Percentiles rank a stretch among this genome's conserved stretches.
Evolutionary conservation across 2,797 vertebrate species (phyloP).

Genomic region (Saxicola maurus): DNA sequence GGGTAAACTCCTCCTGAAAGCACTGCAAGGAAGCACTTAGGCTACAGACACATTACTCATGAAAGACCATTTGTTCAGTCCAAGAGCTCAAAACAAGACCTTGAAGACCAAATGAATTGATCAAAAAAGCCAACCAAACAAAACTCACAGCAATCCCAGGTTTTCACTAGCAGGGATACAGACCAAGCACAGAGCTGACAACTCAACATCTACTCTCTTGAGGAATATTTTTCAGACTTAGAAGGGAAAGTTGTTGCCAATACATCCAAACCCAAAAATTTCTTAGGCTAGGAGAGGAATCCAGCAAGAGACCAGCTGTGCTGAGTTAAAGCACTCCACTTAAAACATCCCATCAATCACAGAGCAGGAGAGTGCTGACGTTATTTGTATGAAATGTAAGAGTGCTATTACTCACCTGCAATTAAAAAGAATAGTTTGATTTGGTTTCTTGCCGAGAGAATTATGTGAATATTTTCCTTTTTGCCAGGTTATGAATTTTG

Average conservation of each 20-base stretch:
- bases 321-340: constrained; percentile 59
- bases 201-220: constrained; percentile 1
- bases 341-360: constrained; percentile 59
- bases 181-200: background rate
- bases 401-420: constrained; percentile 67
- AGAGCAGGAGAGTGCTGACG: constrained; percentile 51
- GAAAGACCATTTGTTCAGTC: background rate
- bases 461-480: constrained; percentile 59
- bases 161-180: background rate
- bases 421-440: constrained; percentile 69
- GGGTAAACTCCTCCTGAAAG: background rate
- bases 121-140: background rate
- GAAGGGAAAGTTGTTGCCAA: constrained; percentile 35
- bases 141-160: background rate
- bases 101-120: background rate
- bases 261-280: constrained; percentile 35
- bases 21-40: background rate
- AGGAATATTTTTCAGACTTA: constrained; percentile 32
- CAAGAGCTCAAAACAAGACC: background rate
- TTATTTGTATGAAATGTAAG: constrained; percentile 64
- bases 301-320: constrained; percentile 58
- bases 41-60: background rate
- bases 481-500: constrained; percentile 59
- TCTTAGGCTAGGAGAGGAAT: constrained; percentile 20
- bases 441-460: constrained; percentile 55